Percentiles rank a stretch among this genome's conserved stretches.
phyloP scores from a whole-genome alignment of 2,888 invertebrate genomes.

The Sminthurinus aureus region DNA sequence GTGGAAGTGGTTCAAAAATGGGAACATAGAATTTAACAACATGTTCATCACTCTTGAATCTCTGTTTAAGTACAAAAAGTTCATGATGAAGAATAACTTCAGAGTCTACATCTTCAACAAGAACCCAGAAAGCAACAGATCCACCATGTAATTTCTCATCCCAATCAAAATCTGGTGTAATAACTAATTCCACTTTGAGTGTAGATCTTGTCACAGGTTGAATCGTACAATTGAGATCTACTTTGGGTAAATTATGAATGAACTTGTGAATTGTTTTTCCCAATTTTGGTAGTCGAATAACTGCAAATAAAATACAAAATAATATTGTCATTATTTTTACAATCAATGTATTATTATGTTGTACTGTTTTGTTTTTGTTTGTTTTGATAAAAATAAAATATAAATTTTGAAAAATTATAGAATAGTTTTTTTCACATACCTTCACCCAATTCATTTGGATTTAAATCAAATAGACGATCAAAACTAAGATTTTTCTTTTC shows the following conservation, averaged over 20 bases:
- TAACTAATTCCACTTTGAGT: conserved; percentile 91
- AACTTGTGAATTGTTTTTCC: conserved; percentile 96
- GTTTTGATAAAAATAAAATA: too few species aligned
- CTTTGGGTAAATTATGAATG: conserved; percentile 95
- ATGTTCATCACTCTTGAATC: conserved; percentile 94
- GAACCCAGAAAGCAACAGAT: conserved; percentile 72
- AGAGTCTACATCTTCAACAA: conserved; percentile 61
- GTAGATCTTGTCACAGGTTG: conserved; percentile 96
- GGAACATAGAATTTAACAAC: conserved; percentile 97
- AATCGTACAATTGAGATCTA: conserved; percentile 95
- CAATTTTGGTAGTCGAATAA: conserved; percentile 87
- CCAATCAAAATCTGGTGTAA: conserved; percentile 99
- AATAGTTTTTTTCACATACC: too few species aligned
- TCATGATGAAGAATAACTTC: conserved; percentile 82
- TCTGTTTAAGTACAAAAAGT: conserved; percentile 92
- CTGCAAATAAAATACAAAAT: conserved; percentile 43
- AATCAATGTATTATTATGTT: too few species aligned
- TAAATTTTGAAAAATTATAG: too few species aligned
- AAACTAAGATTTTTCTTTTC: conserved; percentile 97
- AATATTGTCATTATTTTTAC: too few species aligned
- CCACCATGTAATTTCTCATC: conserved; percentile 88
- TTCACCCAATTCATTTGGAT: conserved; percentile 97
- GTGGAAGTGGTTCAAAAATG: conserved; percentile 97
- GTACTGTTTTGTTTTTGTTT: too few species aligned
- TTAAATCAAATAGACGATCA: conserved; percentile 94